A percentile compares a stretch with the other conserved stretches of the same genome.
These are phyloP conservation scores for Pteropus alecto DNA, from an alignment of 2,113 vertebrate genomes.

Conservation along the genomic window DNA sequence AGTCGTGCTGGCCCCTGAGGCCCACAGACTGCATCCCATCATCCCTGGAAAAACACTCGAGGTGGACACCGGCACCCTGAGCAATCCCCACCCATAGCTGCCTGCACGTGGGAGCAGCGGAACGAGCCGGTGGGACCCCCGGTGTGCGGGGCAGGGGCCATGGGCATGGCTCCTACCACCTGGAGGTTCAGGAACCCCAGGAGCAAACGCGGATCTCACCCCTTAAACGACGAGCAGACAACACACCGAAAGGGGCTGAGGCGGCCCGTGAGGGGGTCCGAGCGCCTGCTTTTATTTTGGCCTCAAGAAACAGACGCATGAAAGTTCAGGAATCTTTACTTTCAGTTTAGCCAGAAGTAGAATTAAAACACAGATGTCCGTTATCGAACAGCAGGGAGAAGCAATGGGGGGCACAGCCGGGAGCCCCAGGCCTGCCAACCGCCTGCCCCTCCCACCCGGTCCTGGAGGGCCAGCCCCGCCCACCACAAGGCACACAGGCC, in stretches of 20 bases:
- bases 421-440: accelerated
- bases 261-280: accelerated
- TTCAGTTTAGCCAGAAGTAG: not conserved
- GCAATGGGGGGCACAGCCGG: accelerated
- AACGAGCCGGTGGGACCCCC: not conserved
- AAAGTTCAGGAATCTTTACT: not conserved
- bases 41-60: not conserved
- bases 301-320: not conserved
- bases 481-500: not conserved
- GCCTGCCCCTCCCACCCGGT: not conserved
- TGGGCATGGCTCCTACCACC: accelerated
- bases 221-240: accelerated
- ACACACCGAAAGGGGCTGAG: accelerated
- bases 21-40: accelerated
- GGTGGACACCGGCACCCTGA: accelerated
- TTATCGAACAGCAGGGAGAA: accelerated
- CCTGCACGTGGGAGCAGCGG: accelerated
- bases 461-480: accelerated
- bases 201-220: accelerated
- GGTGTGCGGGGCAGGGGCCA: accelerated
- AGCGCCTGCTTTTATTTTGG: not conserved
- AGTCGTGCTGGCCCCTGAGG: accelerated
- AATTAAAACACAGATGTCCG: accelerated
- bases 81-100: accelerated
- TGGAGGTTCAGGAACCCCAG: accelerated